Base-by-base conservation (phyloP, 2,113 vertebrate species). In the Engystomops pustulosus region DNA sequence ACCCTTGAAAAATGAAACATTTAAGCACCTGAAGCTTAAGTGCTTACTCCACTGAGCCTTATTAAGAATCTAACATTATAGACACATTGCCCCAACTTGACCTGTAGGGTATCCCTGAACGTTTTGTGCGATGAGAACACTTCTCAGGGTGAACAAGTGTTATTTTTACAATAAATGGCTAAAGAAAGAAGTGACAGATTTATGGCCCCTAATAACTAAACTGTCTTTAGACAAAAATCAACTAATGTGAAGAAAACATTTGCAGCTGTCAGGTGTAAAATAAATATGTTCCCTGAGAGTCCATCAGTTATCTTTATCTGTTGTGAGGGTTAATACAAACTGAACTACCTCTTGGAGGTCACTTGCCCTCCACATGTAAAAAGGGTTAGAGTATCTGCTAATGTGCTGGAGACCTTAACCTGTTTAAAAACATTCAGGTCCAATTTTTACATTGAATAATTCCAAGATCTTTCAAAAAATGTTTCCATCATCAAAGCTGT, bases 241-340 rank as follows among this genome's bases (percentile, higher is more conserved):
- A 6, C 41, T 84, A 84, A 84, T 84, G 82, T 53, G 74, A 77
- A 78, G n/a, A 53, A 84, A 67, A 84, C 72, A 84, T 72, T 76
- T 84, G 18, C 30, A 84, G 34, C 32, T 84, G 82, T 77, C 82
- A 84, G 60, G 32, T 30, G 67, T n/a, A 77, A 77, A 77, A 84
- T 84, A 78, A 84, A 84, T 78, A 84, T 44, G 32, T 38, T 69
- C 20, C 30, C 45, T 27, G 32, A 47, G 30, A 55, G 72, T 47
- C 45, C 60, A 84, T 84, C 44, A 51, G 45, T 69, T 78, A 77
- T 53, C 45, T 60, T 69, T 84, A 77, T 84, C 72, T 84, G 25
- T 41, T 68, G 25, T 17, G 7, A 68, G 20, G 45, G 25, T 68
- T 77, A 60, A 27, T 67, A 67, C 38, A 38, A 58, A 55, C n/a